A percentile compares a stretch with the other conserved stretches of the same genome.
Conservation (phyloP, 2,888 invertebrate species). For the Stictocephala bisonia region DNA sequence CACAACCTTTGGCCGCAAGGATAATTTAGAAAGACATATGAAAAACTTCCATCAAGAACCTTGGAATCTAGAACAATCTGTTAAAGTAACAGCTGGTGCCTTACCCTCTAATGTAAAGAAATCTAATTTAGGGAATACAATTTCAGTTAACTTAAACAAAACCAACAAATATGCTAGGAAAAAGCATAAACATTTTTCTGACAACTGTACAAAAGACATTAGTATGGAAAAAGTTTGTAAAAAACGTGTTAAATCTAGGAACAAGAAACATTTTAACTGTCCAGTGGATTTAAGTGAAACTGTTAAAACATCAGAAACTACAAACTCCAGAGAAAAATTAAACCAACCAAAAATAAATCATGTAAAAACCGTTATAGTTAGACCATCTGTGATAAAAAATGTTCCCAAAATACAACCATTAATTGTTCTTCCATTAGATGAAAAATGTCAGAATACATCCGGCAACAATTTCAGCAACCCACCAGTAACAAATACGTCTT, state of each 20-base stretch:
- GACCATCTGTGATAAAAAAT: neutral
- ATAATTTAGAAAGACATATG: slow-evolving; percentile 81
- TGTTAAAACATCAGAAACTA: no score
- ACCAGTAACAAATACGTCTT: neutral
- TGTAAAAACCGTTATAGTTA: slow-evolving; percentile 34
- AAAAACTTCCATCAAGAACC: slow-evolving; percentile 77
- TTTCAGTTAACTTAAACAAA: neutral
- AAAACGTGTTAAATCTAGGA: neutral
- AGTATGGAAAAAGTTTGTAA: neutral
- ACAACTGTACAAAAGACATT: neutral
- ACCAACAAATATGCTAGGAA: neutral
- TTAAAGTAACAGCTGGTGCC: neutral
- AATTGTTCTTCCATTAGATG: slow-evolving; percentile 22
- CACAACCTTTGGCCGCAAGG: slow-evolving; percentile 78
- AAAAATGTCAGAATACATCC: slow-evolving; percentile 1
- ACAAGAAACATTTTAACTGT: neutral
- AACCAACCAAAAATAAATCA: no score
- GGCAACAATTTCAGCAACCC: neutral
- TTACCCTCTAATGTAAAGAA: neutral
- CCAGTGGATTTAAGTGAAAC: no score
- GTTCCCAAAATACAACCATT: slow-evolving; percentile 7
- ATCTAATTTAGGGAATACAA: no score
- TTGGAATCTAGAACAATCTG: neutral
- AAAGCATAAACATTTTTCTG: neutral
- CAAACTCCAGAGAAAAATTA: neutral